These are phyloP conservation scores for Sphenodon punctatus DNA, from an alignment of 2,797 vertebrate species.

Conservation along the genomic window DNA sequence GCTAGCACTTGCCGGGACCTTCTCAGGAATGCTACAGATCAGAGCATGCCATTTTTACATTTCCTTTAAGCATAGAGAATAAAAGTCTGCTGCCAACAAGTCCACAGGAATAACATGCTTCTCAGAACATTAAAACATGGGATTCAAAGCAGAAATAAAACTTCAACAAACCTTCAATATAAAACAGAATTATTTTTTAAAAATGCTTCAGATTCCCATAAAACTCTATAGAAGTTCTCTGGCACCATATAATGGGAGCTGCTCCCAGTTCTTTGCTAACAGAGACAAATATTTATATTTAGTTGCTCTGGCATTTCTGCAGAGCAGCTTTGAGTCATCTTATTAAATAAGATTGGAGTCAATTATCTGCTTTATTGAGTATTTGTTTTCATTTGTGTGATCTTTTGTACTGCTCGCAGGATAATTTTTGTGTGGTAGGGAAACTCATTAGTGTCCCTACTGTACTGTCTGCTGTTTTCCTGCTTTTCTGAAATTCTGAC, in stretches of 20 bases:
- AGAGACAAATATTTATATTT: conserved; percentile 43
- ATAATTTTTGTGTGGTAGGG: conserved; percentile 54
- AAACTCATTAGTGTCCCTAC: conserved; percentile 54
- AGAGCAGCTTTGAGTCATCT: conserved; percentile 41
- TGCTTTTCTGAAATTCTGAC: conserved; percentile 29
- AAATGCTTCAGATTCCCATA: conserved; percentile 5
- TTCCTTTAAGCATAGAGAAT: conserved; percentile 16
- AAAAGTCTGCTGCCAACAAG: neutral
- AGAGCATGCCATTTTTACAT: neutral
- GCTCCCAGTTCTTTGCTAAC: conserved; percentile 44
- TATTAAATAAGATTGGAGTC: conserved; percentile 63
- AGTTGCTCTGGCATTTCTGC: conserved; percentile 51
- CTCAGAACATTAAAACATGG: neutral
- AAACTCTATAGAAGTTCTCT: conserved; percentile 24
- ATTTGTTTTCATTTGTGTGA: conserved; percentile 67
- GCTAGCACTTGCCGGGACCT: neutral
- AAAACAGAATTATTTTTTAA: conserved; percentile 58
- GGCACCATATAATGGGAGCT: neutral
- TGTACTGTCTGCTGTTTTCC: conserved; percentile 17
- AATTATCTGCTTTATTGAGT: conserved; percentile 58
- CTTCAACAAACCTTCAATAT: neutral
- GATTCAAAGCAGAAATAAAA: conserved; percentile 31
- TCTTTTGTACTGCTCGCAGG: conserved; percentile 29
- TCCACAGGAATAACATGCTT: neutral
- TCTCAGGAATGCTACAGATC: neutral